Conservation (phyloP, 2,888 invertebrate species). For the Ditula angustiorana region DNA sequence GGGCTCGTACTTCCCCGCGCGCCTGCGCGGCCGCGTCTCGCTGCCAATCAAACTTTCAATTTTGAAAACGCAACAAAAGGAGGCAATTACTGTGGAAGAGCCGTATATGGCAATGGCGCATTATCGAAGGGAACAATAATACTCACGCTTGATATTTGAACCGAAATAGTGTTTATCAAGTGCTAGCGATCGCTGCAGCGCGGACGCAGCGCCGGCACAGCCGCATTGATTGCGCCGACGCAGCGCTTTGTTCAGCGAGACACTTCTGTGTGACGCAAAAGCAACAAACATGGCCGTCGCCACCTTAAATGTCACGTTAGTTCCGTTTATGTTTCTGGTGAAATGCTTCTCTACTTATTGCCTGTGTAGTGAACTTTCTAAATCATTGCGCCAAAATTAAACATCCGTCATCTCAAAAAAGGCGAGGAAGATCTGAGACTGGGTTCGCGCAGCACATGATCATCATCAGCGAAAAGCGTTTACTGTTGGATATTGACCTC, state of each 20-base stretch:
- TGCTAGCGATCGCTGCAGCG: background rate
- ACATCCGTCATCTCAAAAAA: too few species aligned
- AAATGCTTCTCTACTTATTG: background rate
- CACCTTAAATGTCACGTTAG: background rate
- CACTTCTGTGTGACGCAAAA: background rate
- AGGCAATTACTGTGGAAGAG: conserved; percentile 26
- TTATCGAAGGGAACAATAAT: conserved; percentile 7
- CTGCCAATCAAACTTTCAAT: conserved; percentile 37
- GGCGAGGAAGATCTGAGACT: too few species aligned
- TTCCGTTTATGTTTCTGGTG: background rate
- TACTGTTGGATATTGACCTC: too few species aligned
- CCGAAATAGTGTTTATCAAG: background rate
- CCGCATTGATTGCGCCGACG: background rate
- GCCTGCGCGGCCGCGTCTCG: conserved; percentile 1
- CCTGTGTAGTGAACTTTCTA: too few species aligned
- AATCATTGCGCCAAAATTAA: too few species aligned
- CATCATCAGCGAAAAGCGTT: too few species aligned
- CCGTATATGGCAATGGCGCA: conserved; percentile 23
- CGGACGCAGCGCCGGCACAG: too few species aligned
- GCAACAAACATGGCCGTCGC: background rate
- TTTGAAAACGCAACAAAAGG: conserved; percentile 35
- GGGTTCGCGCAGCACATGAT: background rate
- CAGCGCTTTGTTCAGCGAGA: background rate
- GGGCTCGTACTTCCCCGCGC: too few species aligned
- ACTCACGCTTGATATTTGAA: conserved; percentile 20